Evolutionary conservation across 2,888 invertebrate species (phyloP), one percentile per base, ranked within the genome.

Genomic region (Synergus japonicus): DNA sequence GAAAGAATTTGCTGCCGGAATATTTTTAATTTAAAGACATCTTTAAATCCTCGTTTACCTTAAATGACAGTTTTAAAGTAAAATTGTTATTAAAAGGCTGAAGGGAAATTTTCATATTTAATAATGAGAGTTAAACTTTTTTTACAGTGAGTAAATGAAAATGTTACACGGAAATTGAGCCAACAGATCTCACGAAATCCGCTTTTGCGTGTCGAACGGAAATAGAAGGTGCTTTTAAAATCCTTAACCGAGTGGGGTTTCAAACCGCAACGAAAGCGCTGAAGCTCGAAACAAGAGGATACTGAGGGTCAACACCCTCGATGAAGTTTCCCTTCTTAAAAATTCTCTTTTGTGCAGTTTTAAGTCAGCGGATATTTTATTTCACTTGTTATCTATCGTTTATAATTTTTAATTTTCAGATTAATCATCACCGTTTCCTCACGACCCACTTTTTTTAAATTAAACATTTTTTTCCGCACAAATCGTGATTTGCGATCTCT

Each of bases 171-270:
- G n/a, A 73, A 73, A 73, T 73, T 54, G 69, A 73, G 37, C 49
- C 49, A 15, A n/a, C 37, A 73, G 49, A 73, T 73, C 15, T 73
- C 69, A 15, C 10, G 29, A 73, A 73, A 73, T 37, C 69, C 69
- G 69, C 69, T 73, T 73, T 73, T 73, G 10, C 54, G 69, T 73
- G 69, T 73, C 22, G 37, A 73, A 73, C 69, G 69, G 69, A 49
- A 73, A 73, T 73, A 73, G 49, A 49, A 37, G 69, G 37, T 49
- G 49, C 49, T 73, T 73, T 73, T 73, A 49, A 49, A 49, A 73
- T 73, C 69, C 69, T 73, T 29, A n/a, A 49, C 15, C 15, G 46
- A 73, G 69, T 15, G 10, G 69, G 9, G 15, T 73, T 73, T 49
- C 49, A 54, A 73, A 54, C 49, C 49, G 49, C 69, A 73, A 54